phyloP scores from a whole-genome alignment of 2,797 vertebrate genomes.

The Manis javanica region DNA sequence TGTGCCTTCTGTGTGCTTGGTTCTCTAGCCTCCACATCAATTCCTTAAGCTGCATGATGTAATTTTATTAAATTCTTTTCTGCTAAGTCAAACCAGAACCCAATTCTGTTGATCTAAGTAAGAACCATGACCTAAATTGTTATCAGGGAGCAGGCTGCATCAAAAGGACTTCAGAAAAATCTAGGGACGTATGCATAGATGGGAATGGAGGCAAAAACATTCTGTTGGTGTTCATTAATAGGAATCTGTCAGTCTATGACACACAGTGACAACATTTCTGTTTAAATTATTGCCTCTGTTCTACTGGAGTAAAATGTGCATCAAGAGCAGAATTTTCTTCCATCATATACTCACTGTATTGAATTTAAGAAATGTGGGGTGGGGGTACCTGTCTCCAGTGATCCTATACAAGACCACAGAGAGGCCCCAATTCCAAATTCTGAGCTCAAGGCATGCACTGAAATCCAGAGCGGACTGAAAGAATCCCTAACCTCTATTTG shows the following conservation, averaged over 20 bases:
- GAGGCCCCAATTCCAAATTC: neutral
- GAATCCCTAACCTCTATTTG: neutral
- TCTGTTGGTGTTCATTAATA: neutral
- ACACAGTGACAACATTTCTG: neutral
- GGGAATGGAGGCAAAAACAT: neutral
- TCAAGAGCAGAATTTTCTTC: neutral
- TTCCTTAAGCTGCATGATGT: neutral
- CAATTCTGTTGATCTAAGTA: neutral
- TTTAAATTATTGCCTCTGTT: neutral
- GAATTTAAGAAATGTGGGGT: neutral
- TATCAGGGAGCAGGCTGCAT: neutral
- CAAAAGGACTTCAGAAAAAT: neutral
- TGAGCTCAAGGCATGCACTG: neutral
- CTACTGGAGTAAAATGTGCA: neutral
- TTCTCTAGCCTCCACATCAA: neutral
- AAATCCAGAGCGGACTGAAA: neutral
- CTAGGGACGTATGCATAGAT: neutral
- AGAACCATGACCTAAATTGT: neutral
- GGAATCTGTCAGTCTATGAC: neutral
- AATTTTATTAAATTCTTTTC: neutral
- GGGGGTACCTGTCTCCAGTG: neutral
- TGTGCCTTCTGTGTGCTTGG: neutral
- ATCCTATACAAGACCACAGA: neutral
- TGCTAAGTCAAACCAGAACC: neutral
- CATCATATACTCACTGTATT: neutral